Base-by-base conservation (phyloP, 2,113 vertebrate genomes). In the Clarias magur region DNA sequence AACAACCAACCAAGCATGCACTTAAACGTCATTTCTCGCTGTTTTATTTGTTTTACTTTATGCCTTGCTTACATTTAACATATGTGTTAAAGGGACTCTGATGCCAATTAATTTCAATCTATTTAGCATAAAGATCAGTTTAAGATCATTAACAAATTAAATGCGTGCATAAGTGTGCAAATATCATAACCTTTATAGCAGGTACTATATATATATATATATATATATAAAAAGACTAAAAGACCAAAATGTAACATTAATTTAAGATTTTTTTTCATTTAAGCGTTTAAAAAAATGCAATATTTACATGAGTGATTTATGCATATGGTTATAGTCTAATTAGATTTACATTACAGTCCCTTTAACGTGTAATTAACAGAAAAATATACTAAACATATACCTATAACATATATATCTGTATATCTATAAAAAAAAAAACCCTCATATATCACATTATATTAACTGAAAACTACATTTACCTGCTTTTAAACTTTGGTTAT, bases 51-150 rank as follows among this genome's bases (percentile, higher is more conserved):
- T 95, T 96, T 96, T 89, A 94, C 96, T 95, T 96, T 95, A 96
- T 96, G 94, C 95, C 95, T 95, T 96, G 95, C 92, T 95, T 94
- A 97, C 97, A 94, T 94, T 95, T 95, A 94, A 96, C 97, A 95
- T 94, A 94, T 96, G 95, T 94, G 98, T 99, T 99, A 99, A 99
- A 99, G 98, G 98, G 98, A 99, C 98, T 99, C 95, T 96, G 92
- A 92, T 92, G 97, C 96, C 97, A 99, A 98, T 96, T 94, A 93
- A 96, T 97, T 97, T 94, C 94, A 96, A 94, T 94, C 97, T 99
- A 98, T 97, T 99, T 99, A 99, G 96, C 93, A 95, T 92, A 93
- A 94, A 96, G 97, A 95, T 89, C 84, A 95, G 95, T 97, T 97
- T 97, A 97, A 95, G 94, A 94, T 96, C 95, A 96, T 95, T 94